Base-by-base conservation (phyloP, 2,113 vertebrate genomes). In the Otocyon megalotis region DNA sequence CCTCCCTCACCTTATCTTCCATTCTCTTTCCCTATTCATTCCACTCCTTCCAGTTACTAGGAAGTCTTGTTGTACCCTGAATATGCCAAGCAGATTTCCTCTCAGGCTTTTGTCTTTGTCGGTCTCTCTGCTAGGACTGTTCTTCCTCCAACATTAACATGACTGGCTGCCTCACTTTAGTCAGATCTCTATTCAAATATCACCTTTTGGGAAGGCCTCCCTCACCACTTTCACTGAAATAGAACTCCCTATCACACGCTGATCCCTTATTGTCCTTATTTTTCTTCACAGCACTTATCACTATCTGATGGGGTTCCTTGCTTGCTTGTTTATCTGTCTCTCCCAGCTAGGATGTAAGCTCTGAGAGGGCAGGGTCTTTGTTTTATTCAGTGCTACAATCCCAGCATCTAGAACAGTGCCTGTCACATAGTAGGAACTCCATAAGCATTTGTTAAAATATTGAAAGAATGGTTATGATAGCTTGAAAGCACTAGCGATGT, bases 351-450 rank as follows among this genome's bases (percentile, higher is more conserved):
- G 85, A 56, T 37, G 19, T 4, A 84, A 93, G 10, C 22, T 93
- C 43, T 71, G 1, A 37, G 35, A 96, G 2, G 11, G 65, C 22
- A 43, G 50, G 30, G 62, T 76, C 58, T 87, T 86, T 93, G 72
- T 87, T 97, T 89, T 93, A 95, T 83, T 94, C 58, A 76, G 32
- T 67, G 54, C 67, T 83, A 71, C 35, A 62, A 88, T 83, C 35
- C 48, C 24, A 93, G 24, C 28, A 82, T 91, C 58, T 60, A 30
- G 32, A 88, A 67, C 58, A 90, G 53, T n/a, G 12, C 35, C 60
- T 85, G 76, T 37, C 79, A 30, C 43, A 19, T 80, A 84, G 30
- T 65, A 93, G 65, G 48, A 89, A 72, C 28, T 74, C 69, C 50
- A 54, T 62, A 71, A 30, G 12, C 28, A 86, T 72, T 48, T 96